Conservation (phyloP, 2,888 invertebrate species). For the Cosmia trapezina region DNA sequence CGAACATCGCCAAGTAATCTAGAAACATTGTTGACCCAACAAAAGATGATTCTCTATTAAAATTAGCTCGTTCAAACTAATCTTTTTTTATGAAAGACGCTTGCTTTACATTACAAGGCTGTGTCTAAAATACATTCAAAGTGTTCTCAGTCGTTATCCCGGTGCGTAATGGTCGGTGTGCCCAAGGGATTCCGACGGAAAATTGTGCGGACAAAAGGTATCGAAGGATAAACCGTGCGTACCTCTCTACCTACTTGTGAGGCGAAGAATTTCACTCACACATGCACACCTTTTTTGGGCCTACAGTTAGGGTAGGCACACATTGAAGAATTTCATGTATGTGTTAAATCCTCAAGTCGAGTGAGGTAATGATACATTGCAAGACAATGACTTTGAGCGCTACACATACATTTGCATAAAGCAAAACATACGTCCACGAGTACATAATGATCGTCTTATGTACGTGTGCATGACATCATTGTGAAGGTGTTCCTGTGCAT, state of each 20-base stretch:
- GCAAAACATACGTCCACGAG: slow-evolving; percentile 1
- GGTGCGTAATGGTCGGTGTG: slow-evolving; percentile 69
- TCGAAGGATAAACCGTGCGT: slow-evolving; percentile 59
- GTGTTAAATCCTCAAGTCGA: background rate
- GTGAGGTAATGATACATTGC: slow-evolving; percentile 24
- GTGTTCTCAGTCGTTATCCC: slow-evolving; percentile 69
- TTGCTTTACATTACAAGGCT: slow-evolving; percentile 68
- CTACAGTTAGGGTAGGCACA: background rate
- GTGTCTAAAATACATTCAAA: slow-evolving; percentile 70
- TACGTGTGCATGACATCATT: slow-evolving; percentile 19
- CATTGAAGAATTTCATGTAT: slow-evolving; percentile 17
- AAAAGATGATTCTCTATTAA: slow-evolving; percentile 62
- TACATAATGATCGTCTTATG: background rate
- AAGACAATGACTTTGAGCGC: slow-evolving; percentile 29
- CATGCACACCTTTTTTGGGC: background rate
- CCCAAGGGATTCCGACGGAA: slow-evolving; percentile 63
- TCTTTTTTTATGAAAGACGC: slow-evolving; percentile 64
- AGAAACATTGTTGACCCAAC: slow-evolving; percentile 47
- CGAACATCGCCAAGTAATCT: slow-evolving; percentile 56
- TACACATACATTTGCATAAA: slow-evolving; percentile 45
- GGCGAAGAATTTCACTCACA: slow-evolving; percentile 33
- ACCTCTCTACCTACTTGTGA: slow-evolving; percentile 36
- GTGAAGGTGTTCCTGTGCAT: slow-evolving; percentile 2
- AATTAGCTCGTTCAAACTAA: slow-evolving; percentile 70
- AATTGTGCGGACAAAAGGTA: slow-evolving; percentile 61